Evolutionary conservation across 2,888 invertebrate genomes (phyloP), one percentile per base, ranked within the genome.

Genomic region (Patella depressa): DNA sequence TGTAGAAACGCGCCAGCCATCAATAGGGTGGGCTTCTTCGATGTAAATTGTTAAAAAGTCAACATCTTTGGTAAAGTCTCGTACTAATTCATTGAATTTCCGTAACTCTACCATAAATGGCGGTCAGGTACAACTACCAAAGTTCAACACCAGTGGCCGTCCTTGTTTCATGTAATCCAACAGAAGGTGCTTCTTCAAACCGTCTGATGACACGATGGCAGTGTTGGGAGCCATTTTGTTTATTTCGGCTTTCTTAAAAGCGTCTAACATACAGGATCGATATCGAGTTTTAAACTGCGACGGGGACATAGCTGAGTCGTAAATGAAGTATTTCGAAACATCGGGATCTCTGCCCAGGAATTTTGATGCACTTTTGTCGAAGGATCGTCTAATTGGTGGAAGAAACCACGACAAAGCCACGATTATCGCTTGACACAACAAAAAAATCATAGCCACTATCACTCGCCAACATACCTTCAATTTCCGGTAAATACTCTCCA

Each of bases 61-160:
- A 14, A 85, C 87, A 55, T 78, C 72, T 19, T 79, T 71, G 53
- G 81, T 73, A 80, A 84, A 88, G 81, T 85, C 82, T 74, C 79
- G 78, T 71, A 86, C 85, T 74, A 89, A 59, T 73, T 83, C 71
- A 72, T 85, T 84, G 81, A 88, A 88, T 72, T 78, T 75, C 74
- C 80, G 80, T 79, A 89, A 85, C 80, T 85, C 86, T 72, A 81
- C 86, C 84, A 89, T 85, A 79, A 88, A 89, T 73, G 89, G 89
- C 12, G 87, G 88, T 89, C 89, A 90, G 79, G 86, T 86, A 77
- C 89, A 89, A 80, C 89, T 89, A 45, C 90, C 90, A 73, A 90
- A 89, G 81, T 87, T 88, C 17, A 90, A 75, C 17, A 89, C 85
- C 71, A 90, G 84, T 29, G 89, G 88, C 9, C 89, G 80, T 0